Conservation (phyloP, 2,113 vertebrate genomes). For the Gorilla gorilla region DNA sequence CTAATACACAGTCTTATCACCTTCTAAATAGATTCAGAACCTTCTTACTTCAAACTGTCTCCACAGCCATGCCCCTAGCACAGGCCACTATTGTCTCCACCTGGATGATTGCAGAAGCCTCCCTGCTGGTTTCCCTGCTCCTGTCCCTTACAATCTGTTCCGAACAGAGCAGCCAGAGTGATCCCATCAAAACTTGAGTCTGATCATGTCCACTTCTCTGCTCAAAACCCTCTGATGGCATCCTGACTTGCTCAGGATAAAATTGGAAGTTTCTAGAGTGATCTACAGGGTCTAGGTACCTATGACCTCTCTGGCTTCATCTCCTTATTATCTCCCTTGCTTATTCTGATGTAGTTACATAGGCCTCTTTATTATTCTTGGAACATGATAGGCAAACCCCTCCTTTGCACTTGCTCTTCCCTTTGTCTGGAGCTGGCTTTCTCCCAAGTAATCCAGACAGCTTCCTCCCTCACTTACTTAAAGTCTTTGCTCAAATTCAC, state of each 20-base stretch:
- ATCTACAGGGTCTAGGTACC: not conserved
- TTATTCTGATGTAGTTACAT: not conserved
- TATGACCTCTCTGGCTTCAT: not conserved
- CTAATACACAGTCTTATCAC: not conserved
- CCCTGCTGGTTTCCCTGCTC: not conserved
- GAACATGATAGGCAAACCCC: no score
- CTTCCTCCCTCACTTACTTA: not conserved
- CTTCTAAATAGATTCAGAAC: not conserved
- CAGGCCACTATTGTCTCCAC: not conserved
- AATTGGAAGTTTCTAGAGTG: not conserved
- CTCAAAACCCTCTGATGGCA: not conserved
- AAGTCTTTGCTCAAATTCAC: not conserved
- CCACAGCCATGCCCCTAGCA: no score
- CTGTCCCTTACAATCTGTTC: not conserved
- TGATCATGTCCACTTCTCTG: not conserved
- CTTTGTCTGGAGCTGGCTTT: no score
- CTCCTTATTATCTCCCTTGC: not conserved
- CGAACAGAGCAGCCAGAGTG: not conserved
- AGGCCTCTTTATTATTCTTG: no score
- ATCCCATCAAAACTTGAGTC: not conserved
- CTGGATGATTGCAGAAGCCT: not conserved
- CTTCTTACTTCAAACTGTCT: not conserved
- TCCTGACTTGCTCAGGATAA: not conserved
- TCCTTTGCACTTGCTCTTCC: no score
- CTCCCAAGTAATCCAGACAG: no score